phyloP scores from a whole-genome alignment of 2,888 invertebrate genomes.

The Tiphia femorata region DNA sequence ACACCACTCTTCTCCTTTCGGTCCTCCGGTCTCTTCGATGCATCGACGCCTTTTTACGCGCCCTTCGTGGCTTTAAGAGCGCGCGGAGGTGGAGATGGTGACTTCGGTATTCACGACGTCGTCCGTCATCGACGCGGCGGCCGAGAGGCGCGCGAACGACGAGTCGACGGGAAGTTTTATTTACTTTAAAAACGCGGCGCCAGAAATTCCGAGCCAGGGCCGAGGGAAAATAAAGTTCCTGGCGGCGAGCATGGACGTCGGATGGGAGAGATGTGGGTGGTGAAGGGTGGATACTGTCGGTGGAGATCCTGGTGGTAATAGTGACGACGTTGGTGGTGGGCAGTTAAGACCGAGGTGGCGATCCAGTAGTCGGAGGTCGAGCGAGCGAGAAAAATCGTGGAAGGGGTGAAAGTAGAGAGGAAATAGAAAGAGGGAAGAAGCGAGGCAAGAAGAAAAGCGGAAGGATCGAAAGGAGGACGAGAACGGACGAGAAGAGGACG shows the following conservation, averaged over 20 bases:
- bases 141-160: constrained; percentile 33
- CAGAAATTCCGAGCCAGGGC: constrained; percentile 37
- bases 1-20: no score
- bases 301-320: no score
- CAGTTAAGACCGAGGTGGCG: no score
- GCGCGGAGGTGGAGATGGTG: no score
- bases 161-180: constrained; percentile 46
- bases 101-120: constrained; percentile 27
- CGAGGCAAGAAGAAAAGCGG: constrained; percentile 9
- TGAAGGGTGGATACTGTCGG: no score
- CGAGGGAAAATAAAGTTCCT: constrained; percentile 44
- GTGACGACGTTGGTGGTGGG: constrained; percentile 10
- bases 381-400: constrained; percentile 3
- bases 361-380: no score
- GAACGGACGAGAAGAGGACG: constrained; percentile 13
- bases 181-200: constrained; percentile 50
- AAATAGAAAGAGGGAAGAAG: no score
- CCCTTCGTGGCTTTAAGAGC: no score
- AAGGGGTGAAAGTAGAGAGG: no score
- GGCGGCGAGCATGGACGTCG: no score
- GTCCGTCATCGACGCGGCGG: constrained; percentile 40
- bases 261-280: no score
- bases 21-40: background rate
- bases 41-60: background rate
- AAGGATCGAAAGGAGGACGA: background rate